Evolutionary conservation across 2,888 invertebrate species (phyloP), one percentile per base, ranked within the genome.

Genomic region (Chaetogeoica ovagalla): DNA sequence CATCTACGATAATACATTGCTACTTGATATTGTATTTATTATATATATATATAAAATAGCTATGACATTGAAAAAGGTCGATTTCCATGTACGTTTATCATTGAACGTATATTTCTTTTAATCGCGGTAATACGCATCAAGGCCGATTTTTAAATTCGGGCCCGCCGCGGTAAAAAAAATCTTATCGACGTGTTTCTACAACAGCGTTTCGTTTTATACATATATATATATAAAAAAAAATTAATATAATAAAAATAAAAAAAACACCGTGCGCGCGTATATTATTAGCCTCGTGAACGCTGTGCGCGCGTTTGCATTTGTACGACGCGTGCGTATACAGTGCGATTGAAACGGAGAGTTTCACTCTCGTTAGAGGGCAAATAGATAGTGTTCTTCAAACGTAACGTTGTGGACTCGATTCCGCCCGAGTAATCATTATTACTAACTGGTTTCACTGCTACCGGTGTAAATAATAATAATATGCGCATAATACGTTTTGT

Each of bases 21-120:
- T 30, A 52, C 52, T n/a, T n/a, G n/a, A 13, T 4, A 19, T 63
- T 39, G 30, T 30, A 30, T 9, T 65, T 9, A n/a, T n/a, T n/a
- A n/a, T n/a, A 2, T 21, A 9, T n/a, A 9, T 59, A 21, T 4
- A 21, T n/a, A 23, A 5, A 23, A 21, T 66, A 17, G 23, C 57
- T 60, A 9, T 71, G 59, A 71, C 71, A 71, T 71, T 71, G 59
- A 6, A 43, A 59, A 60, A 71, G 71, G 71, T 71, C 43, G 23
- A 60, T 21, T 43, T 43, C 17, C 1, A 17, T 59, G 39, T 43
- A 48, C 57, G 15, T 48, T 21, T 60, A 60, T 43, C 60, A 19
- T 23, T 71, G 8, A 19, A 23, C n/a, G 15, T 63, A 55, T 55
- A 30, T 52, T 52, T 52, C 13, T 15, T 52, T 52, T 71, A 71